Percentiles rank a stretch among this genome's conserved stretches.
Evolutionary conservation across 2,797 vertebrate genomes (phyloP).

Genomic region (Craterocephalus amniculus): DNA sequence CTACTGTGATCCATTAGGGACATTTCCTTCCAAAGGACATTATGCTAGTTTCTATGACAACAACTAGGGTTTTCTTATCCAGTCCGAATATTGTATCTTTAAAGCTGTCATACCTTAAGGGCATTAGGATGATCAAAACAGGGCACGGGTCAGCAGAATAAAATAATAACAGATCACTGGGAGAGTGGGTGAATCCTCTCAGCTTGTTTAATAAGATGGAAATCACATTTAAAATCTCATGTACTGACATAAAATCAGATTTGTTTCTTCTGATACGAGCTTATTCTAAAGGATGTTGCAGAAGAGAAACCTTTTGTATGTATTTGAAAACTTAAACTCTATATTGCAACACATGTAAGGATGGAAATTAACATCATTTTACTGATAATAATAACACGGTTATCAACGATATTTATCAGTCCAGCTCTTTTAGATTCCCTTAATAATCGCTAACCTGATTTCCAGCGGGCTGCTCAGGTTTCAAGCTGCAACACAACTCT

Average conservation of each 20-base stretch:
- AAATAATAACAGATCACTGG: not conserved
- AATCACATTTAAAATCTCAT: not conserved
- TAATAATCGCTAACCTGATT: no score
- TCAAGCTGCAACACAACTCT: no score
- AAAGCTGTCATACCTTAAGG: slow-evolving; percentile 39
- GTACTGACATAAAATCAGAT: not conserved
- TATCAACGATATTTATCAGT: no score
- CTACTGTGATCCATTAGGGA: slow-evolving; percentile 54
- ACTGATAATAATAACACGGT: no score
- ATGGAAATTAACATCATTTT: no score
- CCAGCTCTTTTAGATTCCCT: no score
- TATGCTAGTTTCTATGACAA: slow-evolving; percentile 68
- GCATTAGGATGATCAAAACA: slow-evolving; percentile 45
- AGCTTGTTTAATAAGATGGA: not conserved
- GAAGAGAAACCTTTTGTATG: not conserved
- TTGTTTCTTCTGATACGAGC: not conserved
- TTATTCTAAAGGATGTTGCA: not conserved
- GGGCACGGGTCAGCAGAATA: not conserved
- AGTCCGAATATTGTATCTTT: slow-evolving; percentile 59
- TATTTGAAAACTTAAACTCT: not conserved
- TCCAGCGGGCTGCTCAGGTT: no score
- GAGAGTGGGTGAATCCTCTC: not conserved
- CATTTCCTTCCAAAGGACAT: slow-evolving; percentile 45
- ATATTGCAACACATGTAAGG: not conserved
- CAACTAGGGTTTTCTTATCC: slow-evolving; percentile 55